Evolutionary conservation across 1,140 invertebrate species (phyloP).

Genomic region (Drosophila athabasca): DNA sequence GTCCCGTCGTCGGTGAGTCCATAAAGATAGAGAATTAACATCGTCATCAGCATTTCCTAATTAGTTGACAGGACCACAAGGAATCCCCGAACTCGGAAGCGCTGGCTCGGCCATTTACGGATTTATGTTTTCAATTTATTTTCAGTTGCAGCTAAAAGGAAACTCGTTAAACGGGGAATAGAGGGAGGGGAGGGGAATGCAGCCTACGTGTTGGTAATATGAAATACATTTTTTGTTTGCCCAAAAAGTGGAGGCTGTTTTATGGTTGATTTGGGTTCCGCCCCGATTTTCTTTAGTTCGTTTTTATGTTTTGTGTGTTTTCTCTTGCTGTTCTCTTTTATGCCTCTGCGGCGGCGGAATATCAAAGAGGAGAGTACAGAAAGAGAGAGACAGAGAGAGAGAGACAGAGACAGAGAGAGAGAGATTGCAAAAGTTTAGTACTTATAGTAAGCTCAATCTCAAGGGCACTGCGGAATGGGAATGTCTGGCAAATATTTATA

Average conservation of each 20-base stretch:
- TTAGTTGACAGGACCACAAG: conserved; percentile 54
- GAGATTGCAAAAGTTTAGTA: too few relatives aligned
- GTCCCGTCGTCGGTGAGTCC: conserved; percentile 10
- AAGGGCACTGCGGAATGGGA: neutral
- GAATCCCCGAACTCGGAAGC: conserved; percentile 19
- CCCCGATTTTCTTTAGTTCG: conserved; percentile 33
- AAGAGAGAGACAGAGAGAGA: too few relatives aligned
- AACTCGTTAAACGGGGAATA: conserved; percentile 1
- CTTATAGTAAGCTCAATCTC: conserved; percentile 17
- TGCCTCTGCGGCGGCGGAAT: conserved; percentile 22
- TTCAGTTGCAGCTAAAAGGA: conserved; percentile 42
- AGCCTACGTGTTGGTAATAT: conserved; percentile 71
- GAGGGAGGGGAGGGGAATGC: conserved; percentile 26
- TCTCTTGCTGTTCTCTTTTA: conserved; percentile 29
- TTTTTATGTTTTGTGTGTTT: conserved; percentile 25
- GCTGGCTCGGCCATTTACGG: conserved; percentile 10
- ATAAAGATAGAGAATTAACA: conserved; percentile 33
- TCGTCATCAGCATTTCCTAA: conserved; percentile 65
- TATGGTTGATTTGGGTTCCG: conserved; percentile 52
- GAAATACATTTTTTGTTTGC: conserved; percentile 43
- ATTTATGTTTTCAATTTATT: conserved; percentile 66
- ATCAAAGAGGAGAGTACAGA: conserved; percentile 6
- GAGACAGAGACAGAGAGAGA: too few relatives aligned
- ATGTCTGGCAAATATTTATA: conserved; percentile 33
- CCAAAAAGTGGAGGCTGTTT: conserved; percentile 46